Conservation (phyloP, 2,888 invertebrate species). For the Archips xylosteana region DNA sequence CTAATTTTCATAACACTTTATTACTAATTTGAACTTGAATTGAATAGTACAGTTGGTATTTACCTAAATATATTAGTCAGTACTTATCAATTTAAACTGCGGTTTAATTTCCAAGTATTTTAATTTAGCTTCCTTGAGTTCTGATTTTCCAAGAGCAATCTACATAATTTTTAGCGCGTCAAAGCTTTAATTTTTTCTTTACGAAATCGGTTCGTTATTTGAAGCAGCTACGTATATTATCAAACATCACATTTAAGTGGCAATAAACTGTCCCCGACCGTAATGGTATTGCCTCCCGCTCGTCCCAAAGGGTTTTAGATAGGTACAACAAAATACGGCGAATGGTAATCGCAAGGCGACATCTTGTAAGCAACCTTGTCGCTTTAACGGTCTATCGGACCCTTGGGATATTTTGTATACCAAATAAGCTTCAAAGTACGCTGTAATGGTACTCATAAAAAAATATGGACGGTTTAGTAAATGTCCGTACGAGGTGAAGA, state of each 20-base stretch:
- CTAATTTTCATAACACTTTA: too few relatives aligned
- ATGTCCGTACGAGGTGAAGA: background rate
- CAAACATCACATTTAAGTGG: conserved; percentile 12
- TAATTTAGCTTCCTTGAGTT: too few relatives aligned
- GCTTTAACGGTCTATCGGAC: background rate
- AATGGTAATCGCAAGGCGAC: conserved; percentile 6
- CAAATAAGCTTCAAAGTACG: background rate
- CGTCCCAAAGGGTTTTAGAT: conserved; percentile 12
- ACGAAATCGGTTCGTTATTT: background rate
- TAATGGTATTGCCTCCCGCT: conserved; percentile 8
- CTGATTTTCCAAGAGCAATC: background rate
- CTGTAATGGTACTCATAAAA: background rate
- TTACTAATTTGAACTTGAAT: too few relatives aligned
- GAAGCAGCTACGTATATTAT: background rate
- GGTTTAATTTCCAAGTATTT: too few relatives aligned
- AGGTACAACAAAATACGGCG: conserved; percentile 1
- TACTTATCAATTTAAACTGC: too few relatives aligned
- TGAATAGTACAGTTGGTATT: too few relatives aligned
- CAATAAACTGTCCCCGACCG: conserved; percentile 8
- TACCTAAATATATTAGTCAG: too few relatives aligned
- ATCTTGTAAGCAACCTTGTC: conserved; percentile 11
- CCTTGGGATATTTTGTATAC: conserved; percentile 10
- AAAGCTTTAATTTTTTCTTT: background rate
- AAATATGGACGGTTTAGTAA: background rate
- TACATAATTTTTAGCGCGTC: background rate